These are phyloP conservation scores for Cephus runcator DNA, from an alignment of 2,888 invertebrate genomes.

Conservation along the genomic window DNA sequence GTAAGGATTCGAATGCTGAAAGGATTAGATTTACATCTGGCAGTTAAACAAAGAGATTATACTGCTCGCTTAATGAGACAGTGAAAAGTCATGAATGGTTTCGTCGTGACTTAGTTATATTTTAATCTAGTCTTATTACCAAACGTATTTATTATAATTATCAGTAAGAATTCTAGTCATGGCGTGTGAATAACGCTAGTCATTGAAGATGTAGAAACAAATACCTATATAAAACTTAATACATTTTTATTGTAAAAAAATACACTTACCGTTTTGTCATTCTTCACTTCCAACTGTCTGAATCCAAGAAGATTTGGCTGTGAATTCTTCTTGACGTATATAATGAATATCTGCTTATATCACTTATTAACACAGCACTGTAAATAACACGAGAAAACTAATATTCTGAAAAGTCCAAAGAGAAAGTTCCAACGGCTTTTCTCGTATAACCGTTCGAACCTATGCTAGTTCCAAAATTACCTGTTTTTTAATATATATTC, in stretches of 20 bases:
- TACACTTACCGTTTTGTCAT: neutral
- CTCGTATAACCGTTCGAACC: neutral
- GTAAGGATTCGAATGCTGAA: slow-evolving; percentile 51
- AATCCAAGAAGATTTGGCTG: neutral
- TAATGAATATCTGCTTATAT: neutral
- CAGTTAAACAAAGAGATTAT: slow-evolving; percentile 57
- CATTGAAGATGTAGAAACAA: neutral
- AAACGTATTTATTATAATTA: neutral
- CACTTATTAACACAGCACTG: neutral
- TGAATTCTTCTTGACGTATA: neutral
- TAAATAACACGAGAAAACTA: neutral
- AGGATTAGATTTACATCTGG: slow-evolving; percentile 57
- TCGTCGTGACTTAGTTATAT: neutral
- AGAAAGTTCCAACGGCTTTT: neutral
- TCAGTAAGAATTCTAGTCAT: neutral
- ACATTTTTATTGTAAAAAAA: neutral
- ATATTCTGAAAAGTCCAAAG: neutral
- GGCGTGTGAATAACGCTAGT: neutral
- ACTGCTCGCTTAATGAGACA: slow-evolving; percentile 55
- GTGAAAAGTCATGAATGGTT: slow-evolving; percentile 21
- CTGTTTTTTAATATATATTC: neutral
- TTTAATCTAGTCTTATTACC: neutral
- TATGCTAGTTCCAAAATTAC: neutral
- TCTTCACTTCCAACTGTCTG: neutral
- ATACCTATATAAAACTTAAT: neutral